phyloP scores from a whole-genome alignment of 2,113 vertebrate species.

The Dermatemys mawii region DNA sequence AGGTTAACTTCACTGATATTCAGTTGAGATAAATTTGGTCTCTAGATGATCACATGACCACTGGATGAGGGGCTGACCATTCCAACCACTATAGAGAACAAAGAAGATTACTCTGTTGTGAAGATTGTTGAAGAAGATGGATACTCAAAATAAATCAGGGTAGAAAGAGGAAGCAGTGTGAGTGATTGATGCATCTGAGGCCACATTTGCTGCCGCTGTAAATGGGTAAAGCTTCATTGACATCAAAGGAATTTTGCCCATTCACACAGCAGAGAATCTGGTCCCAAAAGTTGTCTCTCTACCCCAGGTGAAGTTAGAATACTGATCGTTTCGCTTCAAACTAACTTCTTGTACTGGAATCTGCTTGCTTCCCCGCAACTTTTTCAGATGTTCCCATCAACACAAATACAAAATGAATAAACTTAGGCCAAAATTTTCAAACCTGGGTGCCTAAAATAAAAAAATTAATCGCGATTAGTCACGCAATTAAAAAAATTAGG shows the following conservation, averaged over 20 bases:
- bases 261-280: background rate
- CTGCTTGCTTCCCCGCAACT: background rate
- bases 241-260: background rate
- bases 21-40: slow-evolving; percentile 29
- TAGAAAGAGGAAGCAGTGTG: background rate
- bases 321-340: background rate
- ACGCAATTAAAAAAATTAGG: too few species aligned
- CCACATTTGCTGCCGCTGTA: background rate
- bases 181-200: background rate
- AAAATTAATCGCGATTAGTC: too few species aligned
- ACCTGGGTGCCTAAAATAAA: background rate
- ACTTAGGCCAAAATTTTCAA: background rate
- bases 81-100: background rate
- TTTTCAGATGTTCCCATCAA: background rate
- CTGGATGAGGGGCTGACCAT: background rate
- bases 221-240: background rate
- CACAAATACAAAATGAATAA: background rate
- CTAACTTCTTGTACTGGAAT: background rate
- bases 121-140: background rate
- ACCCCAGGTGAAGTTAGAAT: background rate
- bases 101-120: background rate
- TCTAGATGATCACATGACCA: background rate
- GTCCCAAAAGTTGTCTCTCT: background rate
- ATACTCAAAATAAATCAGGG: slow-evolving; percentile 9
- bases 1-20: background rate